phyloP scores from a whole-genome alignment of 1,140 invertebrate genomes.

The Himalopsyche phryganea region DNA sequence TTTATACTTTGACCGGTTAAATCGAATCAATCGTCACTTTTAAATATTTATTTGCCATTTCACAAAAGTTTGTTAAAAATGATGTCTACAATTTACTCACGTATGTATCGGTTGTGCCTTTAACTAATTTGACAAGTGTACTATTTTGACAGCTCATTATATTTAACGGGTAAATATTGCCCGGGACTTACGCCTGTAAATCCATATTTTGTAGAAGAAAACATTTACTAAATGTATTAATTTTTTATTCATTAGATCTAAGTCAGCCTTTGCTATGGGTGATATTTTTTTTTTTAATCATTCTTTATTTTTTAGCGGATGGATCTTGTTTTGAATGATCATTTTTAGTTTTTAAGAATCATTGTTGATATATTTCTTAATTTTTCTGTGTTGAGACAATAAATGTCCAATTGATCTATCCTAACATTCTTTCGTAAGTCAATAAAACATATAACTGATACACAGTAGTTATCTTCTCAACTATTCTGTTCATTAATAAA shows the following conservation, averaged over 20 bases:
- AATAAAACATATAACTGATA: too few species aligned
- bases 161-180: too few species aligned
- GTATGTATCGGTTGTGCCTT: too few species aligned
- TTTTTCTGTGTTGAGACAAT: constrained; percentile 28
- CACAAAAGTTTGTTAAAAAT: too few species aligned
- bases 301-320: not conserved
- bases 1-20: constrained; percentile 6
- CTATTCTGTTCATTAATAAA: too few species aligned
- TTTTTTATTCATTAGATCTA: not conserved
- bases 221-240: not conserved
- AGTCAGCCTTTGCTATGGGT: too few species aligned
- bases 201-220: not conserved
- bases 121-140: too few species aligned
- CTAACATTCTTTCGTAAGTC: not conserved
- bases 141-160: too few species aligned
- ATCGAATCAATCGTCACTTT: constrained; percentile 2
- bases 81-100: too few species aligned
- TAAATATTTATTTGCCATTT: too few species aligned
- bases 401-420: constrained; percentile 28
- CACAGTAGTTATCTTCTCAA: too few species aligned
- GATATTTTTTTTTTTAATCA: constrained; percentile 2
- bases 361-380: constrained; percentile 16
- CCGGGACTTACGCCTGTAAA: not conserved
- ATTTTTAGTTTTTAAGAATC: constrained; percentile 2
- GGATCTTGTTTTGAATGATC: not conserved